Conservation (phyloP, 2,113 vertebrate genomes). For the Odobenus rosmarus region DNA sequence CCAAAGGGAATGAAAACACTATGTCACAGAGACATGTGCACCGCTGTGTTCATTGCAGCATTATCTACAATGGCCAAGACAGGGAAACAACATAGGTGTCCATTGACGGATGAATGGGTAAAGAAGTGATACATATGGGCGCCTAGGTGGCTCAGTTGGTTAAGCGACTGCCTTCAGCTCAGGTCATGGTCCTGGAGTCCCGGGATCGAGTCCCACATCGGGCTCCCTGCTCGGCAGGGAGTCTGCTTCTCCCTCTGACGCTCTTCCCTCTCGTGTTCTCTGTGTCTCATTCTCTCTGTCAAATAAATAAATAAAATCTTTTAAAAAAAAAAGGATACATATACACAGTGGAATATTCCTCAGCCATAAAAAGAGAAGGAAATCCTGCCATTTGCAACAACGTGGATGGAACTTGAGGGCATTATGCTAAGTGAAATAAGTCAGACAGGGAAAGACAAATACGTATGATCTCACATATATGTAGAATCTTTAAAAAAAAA, state of each 20-base stretch:
- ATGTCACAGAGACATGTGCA: fast-evolving
- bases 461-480: no score
- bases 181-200: no score
- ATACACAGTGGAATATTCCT: fast-evolving
- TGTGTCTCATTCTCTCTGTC: no score
- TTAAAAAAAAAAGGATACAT: no score
- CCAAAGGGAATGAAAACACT: not conserved
- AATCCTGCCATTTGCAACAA: not conserved
- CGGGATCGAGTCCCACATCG: no score
- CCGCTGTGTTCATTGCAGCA: fast-evolving
- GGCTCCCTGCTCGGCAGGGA: no score
- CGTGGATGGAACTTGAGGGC: not conserved
- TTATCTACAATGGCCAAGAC: not conserved
- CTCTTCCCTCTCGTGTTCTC: no score
- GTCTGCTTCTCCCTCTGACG: no score
- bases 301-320: no score
- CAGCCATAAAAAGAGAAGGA: not conserved
- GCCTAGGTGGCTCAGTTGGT: no score
- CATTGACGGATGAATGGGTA: not conserved
- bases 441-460: not conserved
- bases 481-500: not conserved
- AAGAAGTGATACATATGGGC: no score
- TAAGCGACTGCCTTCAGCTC: no score
- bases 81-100: not conserved
- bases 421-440: not conserved